phyloP scores from a whole-genome alignment of 1,140 invertebrate genomes.

The Ladona fulva region DNA sequence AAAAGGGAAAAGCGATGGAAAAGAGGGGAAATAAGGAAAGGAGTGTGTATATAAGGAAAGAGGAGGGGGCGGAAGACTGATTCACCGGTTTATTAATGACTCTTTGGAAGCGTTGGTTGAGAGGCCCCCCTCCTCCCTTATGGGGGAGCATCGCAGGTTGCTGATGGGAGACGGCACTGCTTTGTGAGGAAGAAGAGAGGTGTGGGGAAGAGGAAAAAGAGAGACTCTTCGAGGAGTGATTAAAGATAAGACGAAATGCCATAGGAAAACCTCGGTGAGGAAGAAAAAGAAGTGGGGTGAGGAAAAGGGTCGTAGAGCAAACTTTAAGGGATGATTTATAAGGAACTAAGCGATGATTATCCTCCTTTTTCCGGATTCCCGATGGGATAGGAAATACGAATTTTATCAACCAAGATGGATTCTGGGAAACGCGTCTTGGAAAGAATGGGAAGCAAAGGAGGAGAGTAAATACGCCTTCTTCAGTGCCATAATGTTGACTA shows the following conservation, averaged over 20 bases:
- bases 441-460: no score
- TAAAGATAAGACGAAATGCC: no score
- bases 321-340: background rate
- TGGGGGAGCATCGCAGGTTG: background rate
- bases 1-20: background rate
- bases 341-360: background rate
- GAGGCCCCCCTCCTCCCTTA: background rate
- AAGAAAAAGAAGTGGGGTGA: background rate
- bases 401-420: no score
- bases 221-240: background rate
- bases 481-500: no score
- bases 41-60: background rate
- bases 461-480: no score
- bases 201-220: no score
- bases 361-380: no score
- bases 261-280: background rate
- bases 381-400: no score
- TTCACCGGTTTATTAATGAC: conserved; percentile 6
- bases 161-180: background rate
- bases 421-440: no score
- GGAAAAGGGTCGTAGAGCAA: background rate
- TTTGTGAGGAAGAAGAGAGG: background rate
- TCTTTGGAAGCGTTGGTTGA: background rate
- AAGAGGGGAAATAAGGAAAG: background rate
- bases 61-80: background rate